Evolutionary conservation across 2,888 invertebrate genomes (phyloP), one percentile per base, ranked within the genome.

Genomic region (Melitaea athalia): DNA sequence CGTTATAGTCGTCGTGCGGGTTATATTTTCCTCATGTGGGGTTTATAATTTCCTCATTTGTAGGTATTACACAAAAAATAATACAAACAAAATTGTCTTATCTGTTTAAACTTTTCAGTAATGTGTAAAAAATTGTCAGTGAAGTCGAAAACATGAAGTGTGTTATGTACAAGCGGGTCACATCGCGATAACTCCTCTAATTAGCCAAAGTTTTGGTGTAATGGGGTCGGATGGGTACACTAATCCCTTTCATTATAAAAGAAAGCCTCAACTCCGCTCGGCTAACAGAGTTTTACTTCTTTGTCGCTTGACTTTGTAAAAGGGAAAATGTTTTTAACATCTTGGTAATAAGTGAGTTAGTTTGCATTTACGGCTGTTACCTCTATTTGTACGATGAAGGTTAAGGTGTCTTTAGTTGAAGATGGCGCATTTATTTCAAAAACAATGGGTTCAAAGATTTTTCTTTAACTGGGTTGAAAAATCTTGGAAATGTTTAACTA

Each of bases 181-280:
- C 50, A 59, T 65, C 64, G 43, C 24, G 59, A 59, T 65, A 65
- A 65, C 59, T 59, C 43, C 42, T n/a, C 59, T 65, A 65, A 65
- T 65, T 65, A 63, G 60, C 59, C n/a, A 59, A 60, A 66, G 59
- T 69, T 69, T 66, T 52, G 62, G 59, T 38, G 33, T 57, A 63
- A 59, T 55, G 63, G 45, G 69, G 66, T 66, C 66, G 59, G 52
- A 60, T 47, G 66, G 33, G 69, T 53, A 66, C 60, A 59, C 52
- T 52, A 63, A 69, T 69, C 66, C 63, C 66, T 66, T 69, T 69
- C 66, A 59, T 69, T 66, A 66, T 69, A 62, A 69, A 69, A 65
- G 62, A 69, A 66, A 52, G 33, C 33, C 62, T n/a, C 52, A 59
- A 45, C 53, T 69, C 49, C 31, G 24, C 59, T 43, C 64, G 52